Base-by-base conservation (phyloP, 1,140 invertebrate genomes). In the Cyrtorhinus lividipennis region DNA sequence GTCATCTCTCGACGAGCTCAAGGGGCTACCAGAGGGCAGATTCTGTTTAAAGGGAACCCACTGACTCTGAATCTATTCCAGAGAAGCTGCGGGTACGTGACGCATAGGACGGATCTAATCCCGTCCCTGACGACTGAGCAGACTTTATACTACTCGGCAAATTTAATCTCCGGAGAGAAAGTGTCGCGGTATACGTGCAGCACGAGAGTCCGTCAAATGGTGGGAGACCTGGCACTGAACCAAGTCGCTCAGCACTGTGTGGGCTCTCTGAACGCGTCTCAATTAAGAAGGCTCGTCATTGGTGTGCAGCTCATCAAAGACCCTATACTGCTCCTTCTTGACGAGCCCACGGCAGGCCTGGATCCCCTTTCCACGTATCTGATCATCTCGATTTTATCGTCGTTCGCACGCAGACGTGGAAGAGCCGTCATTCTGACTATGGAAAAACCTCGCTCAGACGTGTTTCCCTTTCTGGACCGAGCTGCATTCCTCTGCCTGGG, bases 331-430 rank as follows among this genome's bases (percentile, higher is more conserved):
- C 73, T 95, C 0, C 75, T 95, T 0, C 73, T 94, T 53, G 92
- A 95, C 71, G 91, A 95, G 70, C 92, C 92, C 0, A 94, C 91
- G 0, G 88, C 86, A 80, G 88, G 90, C 66, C 77, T 94, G 48
- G 90, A 94, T 75, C 92, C 92, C 0, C 72, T 95, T 10, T 92
- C 93, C 67, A 92, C 91, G 1, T 95, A 95, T 72, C 78, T 95
- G 45, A 84, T 95, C 1, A 84, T 95, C 22, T 95, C 92, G 0
- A 95, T 94, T 73, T 75, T 95, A 8, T 92, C 90, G 53, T 93
- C 92, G 68, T 89, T 92, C 30, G 90, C 90, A 1, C 92, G 92
- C 66, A 92, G 92, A 70, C 87, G 90, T 65, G 87, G 89, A 3
- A 85, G 90, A 15, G 88, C 91, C 3, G 88, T 95, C 2, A 78